These are phyloP conservation scores for Sinelater perroti DNA, from an alignment of 2,888 invertebrate species.

Conservation along the genomic window DNA sequence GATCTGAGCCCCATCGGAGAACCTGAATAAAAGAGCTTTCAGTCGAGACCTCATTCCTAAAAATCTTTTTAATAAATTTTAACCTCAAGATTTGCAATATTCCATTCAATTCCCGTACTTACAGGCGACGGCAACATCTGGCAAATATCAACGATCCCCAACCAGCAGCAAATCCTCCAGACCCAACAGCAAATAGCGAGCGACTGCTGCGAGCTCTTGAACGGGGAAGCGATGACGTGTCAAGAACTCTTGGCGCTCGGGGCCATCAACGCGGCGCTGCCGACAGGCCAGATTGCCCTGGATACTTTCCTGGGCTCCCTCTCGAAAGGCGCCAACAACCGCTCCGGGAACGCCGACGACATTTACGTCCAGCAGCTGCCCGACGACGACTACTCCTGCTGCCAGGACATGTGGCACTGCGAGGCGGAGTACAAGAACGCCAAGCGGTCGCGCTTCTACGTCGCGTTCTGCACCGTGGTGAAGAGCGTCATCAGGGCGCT, in stretches of 20 bases:
- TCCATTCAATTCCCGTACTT: no score
- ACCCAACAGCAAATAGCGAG: constrained; percentile 60
- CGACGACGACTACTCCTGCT: constrained; percentile 79
- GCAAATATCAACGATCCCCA: constrained; percentile 62
- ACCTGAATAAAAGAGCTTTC: no score
- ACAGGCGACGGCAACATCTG: constrained; percentile 75
- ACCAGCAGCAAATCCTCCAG: constrained; percentile 44
- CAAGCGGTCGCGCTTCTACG: constrained; percentile 63
- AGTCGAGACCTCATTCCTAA: no score
- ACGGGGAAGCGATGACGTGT: constrained; percentile 79
- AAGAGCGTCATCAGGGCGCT: constrained; percentile 62
- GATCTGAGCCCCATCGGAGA: no score
- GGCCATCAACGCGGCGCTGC: constrained; percentile 88
- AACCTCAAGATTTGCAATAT: no score
- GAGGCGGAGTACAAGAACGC: constrained; percentile 60
- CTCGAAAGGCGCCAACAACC: constrained; percentile 48
- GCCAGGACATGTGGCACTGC: constrained; percentile 65
- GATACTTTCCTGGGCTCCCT: constrained; percentile 80
- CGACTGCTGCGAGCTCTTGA: constrained; percentile 68
- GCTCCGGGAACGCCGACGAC: constrained; percentile 51
- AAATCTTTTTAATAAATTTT: no score
- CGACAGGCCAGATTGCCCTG: constrained; percentile 84
- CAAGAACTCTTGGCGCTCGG: constrained; percentile 93
- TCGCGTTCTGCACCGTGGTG: constrained; percentile 59
- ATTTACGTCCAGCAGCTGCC: constrained; percentile 58